Percentiles rank a stretch among this genome's conserved stretches.
These are phyloP conservation scores for Philopedon plagiatum DNA, from an alignment of 2,888 invertebrate genomes.

Conservation along the genomic window DNA sequence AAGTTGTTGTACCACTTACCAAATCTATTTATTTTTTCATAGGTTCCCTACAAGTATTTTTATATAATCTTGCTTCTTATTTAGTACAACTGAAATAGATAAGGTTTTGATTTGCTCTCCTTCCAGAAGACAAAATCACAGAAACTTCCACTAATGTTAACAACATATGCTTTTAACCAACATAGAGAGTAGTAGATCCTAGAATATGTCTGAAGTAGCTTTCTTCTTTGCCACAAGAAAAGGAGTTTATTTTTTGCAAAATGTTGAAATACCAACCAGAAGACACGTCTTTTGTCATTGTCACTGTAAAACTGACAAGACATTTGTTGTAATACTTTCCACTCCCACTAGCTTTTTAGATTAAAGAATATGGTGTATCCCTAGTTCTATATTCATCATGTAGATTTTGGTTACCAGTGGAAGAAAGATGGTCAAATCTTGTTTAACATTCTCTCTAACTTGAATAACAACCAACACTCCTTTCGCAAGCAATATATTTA, in stretches of 20 bases:
- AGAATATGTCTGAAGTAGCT: background rate
- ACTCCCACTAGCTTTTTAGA: no score
- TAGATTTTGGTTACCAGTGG: no score
- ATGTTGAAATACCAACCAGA: background rate
- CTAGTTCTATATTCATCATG: no score
- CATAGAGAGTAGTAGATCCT: slow-evolving; percentile 2
- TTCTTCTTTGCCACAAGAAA: background rate
- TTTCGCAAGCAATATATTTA: no score
- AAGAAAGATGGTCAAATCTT: no score
- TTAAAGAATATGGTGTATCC: no score
- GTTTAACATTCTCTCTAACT: no score
- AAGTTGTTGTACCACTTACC: no score
- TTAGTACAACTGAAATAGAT: background rate
- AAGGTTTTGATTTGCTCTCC: slow-evolving; percentile 14
- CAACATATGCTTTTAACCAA: slow-evolving; percentile 3
- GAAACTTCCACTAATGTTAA: slow-evolving; percentile 20
- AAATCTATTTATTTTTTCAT: background rate
- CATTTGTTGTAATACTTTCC: no score
- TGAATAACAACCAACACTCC: no score
- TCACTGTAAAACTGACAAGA: no score
- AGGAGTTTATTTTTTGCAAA: background rate
- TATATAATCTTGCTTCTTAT: slow-evolving; percentile 5
- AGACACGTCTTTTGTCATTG: no score
- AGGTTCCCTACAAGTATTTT: background rate
- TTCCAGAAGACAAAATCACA: slow-evolving; percentile 19